Percentiles rank a stretch among this genome's conserved stretches.
phyloP scores from a whole-genome alignment of 64 coral and sea anemone genomes.

The Astreopora myriophthalma region DNA sequence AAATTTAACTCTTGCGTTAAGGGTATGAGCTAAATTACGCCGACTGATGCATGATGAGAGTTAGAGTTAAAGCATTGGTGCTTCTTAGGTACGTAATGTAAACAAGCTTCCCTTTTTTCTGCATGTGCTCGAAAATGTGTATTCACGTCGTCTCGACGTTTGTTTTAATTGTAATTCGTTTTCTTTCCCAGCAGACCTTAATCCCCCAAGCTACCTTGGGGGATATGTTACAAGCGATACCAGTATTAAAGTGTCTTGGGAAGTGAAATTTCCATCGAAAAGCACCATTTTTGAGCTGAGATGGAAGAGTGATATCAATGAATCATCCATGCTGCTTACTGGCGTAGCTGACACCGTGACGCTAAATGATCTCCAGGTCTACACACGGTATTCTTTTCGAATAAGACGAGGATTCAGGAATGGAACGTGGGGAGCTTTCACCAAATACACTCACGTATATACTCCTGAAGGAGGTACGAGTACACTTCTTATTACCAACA shows the following conservation, averaged over 20 bases:
- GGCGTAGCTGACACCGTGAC: constrained; percentile 16
- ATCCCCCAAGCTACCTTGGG: neutral
- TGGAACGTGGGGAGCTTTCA: constrained; percentile 50
- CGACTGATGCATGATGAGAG: too few relatives aligned
- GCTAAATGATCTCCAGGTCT: constrained; percentile 27
- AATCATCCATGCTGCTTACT: constrained; percentile 38
- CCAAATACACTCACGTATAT: constrained; percentile 13
- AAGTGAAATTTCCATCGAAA: constrained; percentile 25
- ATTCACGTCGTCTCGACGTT: too few relatives aligned
- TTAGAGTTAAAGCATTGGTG: too few relatives aligned
- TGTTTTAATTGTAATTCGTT: neutral
- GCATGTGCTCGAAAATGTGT: too few relatives aligned
- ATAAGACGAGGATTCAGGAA: constrained; percentile 20
- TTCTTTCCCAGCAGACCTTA: neutral
- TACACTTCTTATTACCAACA: neutral
- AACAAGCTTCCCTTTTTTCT: too few relatives aligned
- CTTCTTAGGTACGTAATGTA: too few relatives aligned
- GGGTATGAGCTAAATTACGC: too few relatives aligned
- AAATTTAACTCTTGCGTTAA: too few relatives aligned
- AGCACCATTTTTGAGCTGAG: constrained; percentile 18
- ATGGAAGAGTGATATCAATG: neutral
- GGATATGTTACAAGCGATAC: constrained; percentile 10
- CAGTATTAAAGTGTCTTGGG: constrained; percentile 40
- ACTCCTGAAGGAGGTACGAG: constrained; percentile 59
- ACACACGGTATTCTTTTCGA: constrained; percentile 51